Conservation (phyloP, 2,797 vertebrate species). For the Champsocephalus gunnari region DNA sequence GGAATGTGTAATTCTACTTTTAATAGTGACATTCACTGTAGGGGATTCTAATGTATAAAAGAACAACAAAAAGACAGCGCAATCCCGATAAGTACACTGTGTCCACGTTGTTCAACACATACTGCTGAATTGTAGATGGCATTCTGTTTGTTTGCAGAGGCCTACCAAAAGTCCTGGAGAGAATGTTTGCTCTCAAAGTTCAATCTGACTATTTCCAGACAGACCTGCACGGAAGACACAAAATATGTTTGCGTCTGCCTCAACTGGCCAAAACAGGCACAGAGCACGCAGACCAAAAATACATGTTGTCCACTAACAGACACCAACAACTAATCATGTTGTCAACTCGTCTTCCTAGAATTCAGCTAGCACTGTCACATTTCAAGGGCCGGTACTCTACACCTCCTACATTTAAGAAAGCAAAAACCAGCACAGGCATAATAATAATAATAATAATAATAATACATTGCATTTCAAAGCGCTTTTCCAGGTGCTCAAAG, state of each 20-base stretch:
- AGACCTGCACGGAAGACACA: constrained; percentile 28
- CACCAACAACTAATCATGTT: background rate
- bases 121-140: constrained; percentile 8
- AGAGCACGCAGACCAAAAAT: constrained; percentile 38
- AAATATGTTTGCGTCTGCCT: constrained; percentile 25
- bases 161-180: constrained; percentile 18
- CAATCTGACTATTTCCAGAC: constrained; percentile 60
- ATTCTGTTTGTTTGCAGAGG: constrained; percentile 45
- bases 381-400: too few species aligned
- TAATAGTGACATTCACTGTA: background rate
- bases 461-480: too few species aligned
- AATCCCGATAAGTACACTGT: background rate
- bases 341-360: background rate
- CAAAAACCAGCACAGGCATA: too few species aligned
- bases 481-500: too few species aligned
- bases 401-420: too few species aligned
- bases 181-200: constrained; percentile 75
- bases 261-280: constrained; percentile 48
- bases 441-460: too few species aligned
- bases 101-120: constrained; percentile 14
- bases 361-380: background rate
- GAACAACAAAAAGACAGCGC: constrained; percentile 1
- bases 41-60: background rate
- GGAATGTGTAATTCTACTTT: background rate
- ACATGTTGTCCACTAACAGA: constrained; percentile 20